A percentile compares a stretch with the other conserved stretches of the same genome.
phyloP scores from a whole-genome alignment of 1,140 invertebrate species.

The Amphibalanus amphitrite region DNA sequence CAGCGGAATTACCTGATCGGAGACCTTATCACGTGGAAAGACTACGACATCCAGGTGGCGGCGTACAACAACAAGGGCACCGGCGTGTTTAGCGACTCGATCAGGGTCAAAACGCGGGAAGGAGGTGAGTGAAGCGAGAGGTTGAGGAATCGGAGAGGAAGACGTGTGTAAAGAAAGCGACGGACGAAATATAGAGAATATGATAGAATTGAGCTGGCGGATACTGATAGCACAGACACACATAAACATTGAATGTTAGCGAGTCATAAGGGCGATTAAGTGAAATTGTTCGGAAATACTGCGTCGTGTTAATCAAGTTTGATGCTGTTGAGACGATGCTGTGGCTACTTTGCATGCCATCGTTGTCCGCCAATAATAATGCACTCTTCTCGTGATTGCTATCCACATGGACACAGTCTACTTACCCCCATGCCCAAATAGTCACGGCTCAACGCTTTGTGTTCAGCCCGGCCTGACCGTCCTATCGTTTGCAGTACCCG shows the following conservation, averaged over 20 bases:
- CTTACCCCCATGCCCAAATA: no score
- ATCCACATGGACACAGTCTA: no score
- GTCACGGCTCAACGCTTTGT: no score
- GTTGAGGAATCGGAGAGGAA: background rate
- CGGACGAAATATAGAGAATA: no score
- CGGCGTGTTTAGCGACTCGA: constrained; percentile 75
- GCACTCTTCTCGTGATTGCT: no score
- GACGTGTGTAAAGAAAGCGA: no score
- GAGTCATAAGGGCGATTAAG: background rate
- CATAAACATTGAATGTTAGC: background rate
- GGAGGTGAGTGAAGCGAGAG: constrained; percentile 34
- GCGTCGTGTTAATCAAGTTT: no score
- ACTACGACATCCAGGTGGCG: constrained; percentile 92
- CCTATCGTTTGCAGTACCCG: constrained; percentile 42
- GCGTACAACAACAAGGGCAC: constrained; percentile 94
- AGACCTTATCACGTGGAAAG: constrained; percentile 92
- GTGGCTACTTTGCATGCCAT: background rate
- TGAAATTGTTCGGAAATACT: background rate
- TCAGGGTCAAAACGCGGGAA: constrained; percentile 87
- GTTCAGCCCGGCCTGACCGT: background rate
- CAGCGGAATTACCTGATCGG: constrained; percentile 83
- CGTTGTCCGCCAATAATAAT: background rate
- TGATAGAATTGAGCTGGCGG: no score
- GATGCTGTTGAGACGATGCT: no score
- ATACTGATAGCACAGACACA: no score